These are phyloP conservation scores for Eurystomus gularis DNA, from an alignment of 2,113 vertebrate genomes.

Conservation along the genomic window DNA sequence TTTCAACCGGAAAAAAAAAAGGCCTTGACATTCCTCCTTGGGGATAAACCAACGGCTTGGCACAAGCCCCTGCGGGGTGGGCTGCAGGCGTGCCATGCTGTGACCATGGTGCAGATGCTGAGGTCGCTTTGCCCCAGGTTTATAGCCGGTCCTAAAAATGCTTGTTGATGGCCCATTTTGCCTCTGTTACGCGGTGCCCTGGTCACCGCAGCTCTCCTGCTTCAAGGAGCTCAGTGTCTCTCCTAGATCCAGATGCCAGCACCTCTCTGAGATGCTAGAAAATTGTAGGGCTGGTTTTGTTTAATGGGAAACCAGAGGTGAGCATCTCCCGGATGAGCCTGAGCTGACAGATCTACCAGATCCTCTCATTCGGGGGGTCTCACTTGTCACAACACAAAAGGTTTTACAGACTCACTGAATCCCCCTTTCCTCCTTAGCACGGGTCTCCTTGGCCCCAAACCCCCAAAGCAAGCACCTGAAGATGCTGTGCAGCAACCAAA, in stretches of 20 bases:
- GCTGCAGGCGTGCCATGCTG: too few relatives aligned
- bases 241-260: background rate
- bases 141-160: background rate
- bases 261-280: background rate
- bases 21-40: too few relatives aligned
- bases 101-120: background rate
- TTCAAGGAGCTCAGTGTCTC: background rate
- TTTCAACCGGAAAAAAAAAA: background rate
- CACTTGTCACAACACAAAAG: too few relatives aligned
- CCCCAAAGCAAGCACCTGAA: background rate
- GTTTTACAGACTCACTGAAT: too few relatives aligned
- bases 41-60: too few relatives aligned
- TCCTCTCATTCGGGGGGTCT: background rate
- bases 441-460: background rate
- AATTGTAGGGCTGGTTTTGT: background rate
- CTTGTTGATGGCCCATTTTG: background rate
- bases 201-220: background rate
- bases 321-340: background rate
- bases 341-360: fast-evolving
- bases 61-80: too few relatives aligned
- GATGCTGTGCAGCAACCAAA: background rate
- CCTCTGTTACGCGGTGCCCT: background rate
- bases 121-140: background rate
- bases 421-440: background rate
- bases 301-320: background rate